These are phyloP conservation scores for Coluber constrictor DNA, from an alignment of 2,797 vertebrate species.

Conservation along the genomic window DNA sequence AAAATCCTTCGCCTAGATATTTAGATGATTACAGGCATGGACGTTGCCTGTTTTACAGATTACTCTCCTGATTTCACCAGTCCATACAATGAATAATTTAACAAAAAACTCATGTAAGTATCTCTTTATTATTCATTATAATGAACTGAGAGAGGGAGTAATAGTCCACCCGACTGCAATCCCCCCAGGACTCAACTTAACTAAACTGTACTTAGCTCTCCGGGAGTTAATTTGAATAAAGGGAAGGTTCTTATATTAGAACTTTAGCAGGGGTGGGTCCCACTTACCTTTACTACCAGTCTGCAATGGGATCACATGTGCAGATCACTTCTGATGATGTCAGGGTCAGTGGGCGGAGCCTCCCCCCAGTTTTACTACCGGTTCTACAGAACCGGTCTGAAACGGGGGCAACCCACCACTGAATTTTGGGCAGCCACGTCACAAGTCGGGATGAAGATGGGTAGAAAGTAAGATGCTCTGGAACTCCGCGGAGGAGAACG, in stretches of 20 bases:
- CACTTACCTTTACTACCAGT: too few species aligned
- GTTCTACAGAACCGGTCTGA: too few species aligned
- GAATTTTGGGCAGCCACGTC: not conserved
- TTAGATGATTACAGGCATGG: slow-evolving; percentile 59
- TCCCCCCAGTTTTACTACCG: too few species aligned
- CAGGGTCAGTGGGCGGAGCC: too few species aligned
- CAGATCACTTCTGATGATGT: too few species aligned
- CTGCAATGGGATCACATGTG: too few species aligned
- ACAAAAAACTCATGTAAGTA: slow-evolving; percentile 69
- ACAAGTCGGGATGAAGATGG: not conserved
- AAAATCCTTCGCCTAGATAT: slow-evolving; percentile 57
- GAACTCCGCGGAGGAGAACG: too few species aligned
- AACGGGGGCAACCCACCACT: too few species aligned
- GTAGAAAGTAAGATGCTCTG: not conserved
- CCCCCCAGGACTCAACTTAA: slow-evolving; percentile 60
- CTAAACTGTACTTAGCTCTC: slow-evolving; percentile 58
- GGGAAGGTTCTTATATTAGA: slow-evolving; percentile 21
- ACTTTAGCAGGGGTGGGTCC: not conserved
- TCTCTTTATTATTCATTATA: slow-evolving; percentile 78
- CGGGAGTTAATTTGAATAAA: slow-evolving; percentile 58
- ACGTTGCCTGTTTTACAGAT: slow-evolving; percentile 66
- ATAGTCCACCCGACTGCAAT: slow-evolving; percentile 73
- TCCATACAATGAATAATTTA: slow-evolving; percentile 75
- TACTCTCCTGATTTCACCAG: slow-evolving; percentile 66
- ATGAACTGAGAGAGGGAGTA: slow-evolving; percentile 75